A percentile compares a stretch with the other conserved stretches of the same genome.
These are phyloP conservation scores for Sussaba pulchella DNA, from an alignment of 2,888 invertebrate species.

Conservation along the genomic window DNA sequence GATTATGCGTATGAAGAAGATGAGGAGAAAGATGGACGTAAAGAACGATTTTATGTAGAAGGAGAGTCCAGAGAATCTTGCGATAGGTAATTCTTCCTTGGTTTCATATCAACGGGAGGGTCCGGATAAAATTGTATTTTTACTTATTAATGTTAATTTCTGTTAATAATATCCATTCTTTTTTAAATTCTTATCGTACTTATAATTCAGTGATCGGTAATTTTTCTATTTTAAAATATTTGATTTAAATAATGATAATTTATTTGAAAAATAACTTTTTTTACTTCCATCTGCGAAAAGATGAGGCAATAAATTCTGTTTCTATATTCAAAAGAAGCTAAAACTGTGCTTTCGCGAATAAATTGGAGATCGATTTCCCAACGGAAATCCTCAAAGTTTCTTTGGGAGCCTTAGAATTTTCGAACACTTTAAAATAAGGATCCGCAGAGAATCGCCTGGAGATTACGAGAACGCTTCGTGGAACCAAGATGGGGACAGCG, in stretches of 20 bases:
- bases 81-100: slow-evolving; percentile 56
- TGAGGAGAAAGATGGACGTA: slow-evolving; percentile 11
- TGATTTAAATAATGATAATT: neutral
- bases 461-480: slow-evolving; percentile 52
- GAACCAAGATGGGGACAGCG: slow-evolving; percentile 43
- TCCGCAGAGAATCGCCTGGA: slow-evolving; percentile 34
- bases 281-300: neutral
- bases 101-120: neutral
- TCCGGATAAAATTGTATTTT: neutral
- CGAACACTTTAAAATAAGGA: no score
- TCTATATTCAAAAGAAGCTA: no score
- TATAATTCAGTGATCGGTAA: no score
- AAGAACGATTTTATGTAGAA: slow-evolving; percentile 40
- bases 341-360: no score
- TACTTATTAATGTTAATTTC: neutral
- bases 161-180: neutral
- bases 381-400: no score
- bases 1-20: slow-evolving; percentile 48
- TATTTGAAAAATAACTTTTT: neutral
- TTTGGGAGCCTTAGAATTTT: no score
- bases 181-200: neutral
- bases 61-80: slow-evolving; percentile 32
- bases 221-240: no score
- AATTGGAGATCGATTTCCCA: no score
- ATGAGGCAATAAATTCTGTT: no score